phyloP scores from a whole-genome alignment of 2,113 vertebrate genomes.

The Oncorhynchus nerka region DNA sequence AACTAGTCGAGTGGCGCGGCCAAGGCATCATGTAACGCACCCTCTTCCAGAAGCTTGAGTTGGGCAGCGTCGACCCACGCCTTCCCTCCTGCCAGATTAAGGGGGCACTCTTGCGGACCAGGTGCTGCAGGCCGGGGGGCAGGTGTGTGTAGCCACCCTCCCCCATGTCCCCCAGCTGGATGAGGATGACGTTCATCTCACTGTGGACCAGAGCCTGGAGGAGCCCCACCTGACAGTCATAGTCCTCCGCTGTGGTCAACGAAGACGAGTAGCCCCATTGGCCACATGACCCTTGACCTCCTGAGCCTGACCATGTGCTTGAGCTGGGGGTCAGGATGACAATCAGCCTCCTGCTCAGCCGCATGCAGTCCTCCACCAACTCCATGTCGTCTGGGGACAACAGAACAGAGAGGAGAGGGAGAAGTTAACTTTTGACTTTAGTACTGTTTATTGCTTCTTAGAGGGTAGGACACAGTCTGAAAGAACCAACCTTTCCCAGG shows the following conservation, averaged over 20 bases:
- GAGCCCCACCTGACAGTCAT: conserved; percentile 64
- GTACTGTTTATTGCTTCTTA: too few species aligned
- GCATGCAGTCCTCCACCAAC: conserved; percentile 59
- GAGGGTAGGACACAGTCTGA: neutral
- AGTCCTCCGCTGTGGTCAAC: conserved; percentile 23
- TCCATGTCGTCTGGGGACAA: conserved; percentile 57
- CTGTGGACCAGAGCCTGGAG: conserved; percentile 77
- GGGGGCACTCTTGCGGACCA: conserved; percentile 75
- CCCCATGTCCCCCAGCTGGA: conserved; percentile 75
- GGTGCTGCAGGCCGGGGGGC: conserved; percentile 76
- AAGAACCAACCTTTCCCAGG: conserved; percentile 31
- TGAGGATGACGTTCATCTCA: conserved; percentile 79
- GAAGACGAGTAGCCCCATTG: neutral
- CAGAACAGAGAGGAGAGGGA: neutral
- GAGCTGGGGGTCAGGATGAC: conserved; percentile 37
- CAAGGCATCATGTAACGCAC: conserved; percentile 84
- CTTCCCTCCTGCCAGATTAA: conserved; percentile 71
- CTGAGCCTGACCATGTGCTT: neutral
- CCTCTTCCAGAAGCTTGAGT: conserved; percentile 83
- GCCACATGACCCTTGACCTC: neutral
- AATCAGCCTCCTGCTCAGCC: conserved; percentile 69
- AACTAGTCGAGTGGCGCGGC: neutral
- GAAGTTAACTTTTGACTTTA: too few species aligned
- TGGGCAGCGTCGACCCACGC: conserved; percentile 15
- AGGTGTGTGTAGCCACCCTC: conserved; percentile 65